These are phyloP conservation scores for Pantala flavescens DNA, from an alignment of 1,140 invertebrate species.

Conservation along the genomic window DNA sequence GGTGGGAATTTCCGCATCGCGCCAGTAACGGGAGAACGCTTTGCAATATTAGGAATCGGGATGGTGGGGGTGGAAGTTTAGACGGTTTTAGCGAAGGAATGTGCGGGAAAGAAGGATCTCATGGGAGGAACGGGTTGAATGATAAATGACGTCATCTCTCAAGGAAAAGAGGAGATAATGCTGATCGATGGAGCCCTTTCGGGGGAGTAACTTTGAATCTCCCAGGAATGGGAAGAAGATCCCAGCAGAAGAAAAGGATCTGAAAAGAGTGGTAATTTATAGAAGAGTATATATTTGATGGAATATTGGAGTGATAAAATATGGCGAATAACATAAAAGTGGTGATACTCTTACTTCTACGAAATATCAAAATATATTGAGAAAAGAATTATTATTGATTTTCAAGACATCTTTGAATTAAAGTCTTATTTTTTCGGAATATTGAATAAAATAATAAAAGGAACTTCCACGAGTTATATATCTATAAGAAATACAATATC, in stretches of 20 bases:
- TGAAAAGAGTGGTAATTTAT: not conserved
- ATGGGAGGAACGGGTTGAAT: not conserved
- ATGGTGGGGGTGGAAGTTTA: not conserved
- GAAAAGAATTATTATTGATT: no score
- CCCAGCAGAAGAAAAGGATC: not conserved
- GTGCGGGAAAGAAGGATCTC: not conserved
- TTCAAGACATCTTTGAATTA: no score
- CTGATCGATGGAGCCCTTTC: not conserved
- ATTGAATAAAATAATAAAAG: no score
- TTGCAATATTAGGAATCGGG: not conserved
- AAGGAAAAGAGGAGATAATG: slow-evolving; percentile 1
- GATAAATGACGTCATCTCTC: slow-evolving; percentile 5
- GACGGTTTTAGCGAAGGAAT: not conserved
- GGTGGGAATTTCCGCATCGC: slow-evolving; percentile 6
- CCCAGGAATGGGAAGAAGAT: not conserved
- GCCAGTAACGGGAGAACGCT: not conserved
- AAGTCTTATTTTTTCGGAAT: no score
- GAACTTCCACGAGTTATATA: no score
- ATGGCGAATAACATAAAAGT: no score
- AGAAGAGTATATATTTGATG: not conserved
- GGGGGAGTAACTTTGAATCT: not conserved
- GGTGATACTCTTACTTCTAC: no score
- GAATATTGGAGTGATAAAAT: not conserved
- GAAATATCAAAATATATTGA: no score
- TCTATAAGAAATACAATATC: no score